Base-by-base conservation (phyloP, 2,113 vertebrate species). In the Callorhinus ursinus region DNA sequence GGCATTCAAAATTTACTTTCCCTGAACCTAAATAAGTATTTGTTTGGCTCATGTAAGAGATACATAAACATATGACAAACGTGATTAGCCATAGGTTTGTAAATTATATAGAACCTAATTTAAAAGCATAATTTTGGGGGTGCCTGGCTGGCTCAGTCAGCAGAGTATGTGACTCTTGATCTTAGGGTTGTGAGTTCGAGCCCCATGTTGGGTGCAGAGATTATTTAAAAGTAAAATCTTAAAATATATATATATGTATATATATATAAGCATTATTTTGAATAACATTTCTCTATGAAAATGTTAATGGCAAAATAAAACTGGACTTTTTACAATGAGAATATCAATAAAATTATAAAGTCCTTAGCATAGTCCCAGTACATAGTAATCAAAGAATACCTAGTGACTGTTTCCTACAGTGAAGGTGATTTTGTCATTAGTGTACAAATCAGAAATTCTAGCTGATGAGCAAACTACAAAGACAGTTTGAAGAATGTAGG, bases 321-420 rank as follows among this genome's bases (percentile, higher is more conserved):
- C 4, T 36, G 19, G 28, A 88, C 21, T 85, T 86, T 83, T 93
- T 61, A 76, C 93, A 85, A 42, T 55, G 83, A 72, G 31, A 8
- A 93, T 71, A 90, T 90, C 51, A 82, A 10, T 88, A 88, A 87
- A 67, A 92, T 55, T 92, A 59, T 28, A 65, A 65, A 65, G 59
- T 33, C 14, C 2, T 55, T 79, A 36, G 49, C 31, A 83, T 15
- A 84, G 53, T 82, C 31, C 61, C 85, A 67, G 93, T 63, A 55
- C 11, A 83, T 0, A 71, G 14, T 82, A 81, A 67, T 81, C n/a
- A 91, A n/a, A 49, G 21, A 95, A 6, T 61, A 90, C 9, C 49
- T 87, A 65, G 3, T 51, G 83, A 87, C 13, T 36, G 69, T 95
- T 69, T 89, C 85, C 39, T 39, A 85, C 1, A 4, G 26, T 46